Evolutionary conservation across 2,797 vertebrate species (phyloP).

Genomic region (Aselliscus stoliczkanus): DNA sequence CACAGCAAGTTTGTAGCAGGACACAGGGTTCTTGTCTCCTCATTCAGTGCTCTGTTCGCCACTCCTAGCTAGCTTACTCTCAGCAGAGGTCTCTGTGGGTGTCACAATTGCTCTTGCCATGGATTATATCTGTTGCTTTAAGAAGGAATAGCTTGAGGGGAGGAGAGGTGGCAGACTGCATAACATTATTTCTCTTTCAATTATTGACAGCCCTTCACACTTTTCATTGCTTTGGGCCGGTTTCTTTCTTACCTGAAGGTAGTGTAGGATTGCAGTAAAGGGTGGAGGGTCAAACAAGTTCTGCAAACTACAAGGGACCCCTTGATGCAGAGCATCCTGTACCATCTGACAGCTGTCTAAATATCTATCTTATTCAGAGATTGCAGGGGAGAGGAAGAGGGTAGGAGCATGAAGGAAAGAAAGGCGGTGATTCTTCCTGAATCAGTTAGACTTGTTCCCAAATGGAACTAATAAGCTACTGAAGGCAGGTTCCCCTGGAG

Average conservation of each 20-base stretch:
- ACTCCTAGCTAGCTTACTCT: neutral
- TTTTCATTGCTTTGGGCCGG: fast-evolving
- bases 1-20: neutral
- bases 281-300: constrained; percentile 23
- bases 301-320: constrained; percentile 64
- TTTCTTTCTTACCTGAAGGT: neutral
- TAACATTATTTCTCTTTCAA: neutral
- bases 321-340: constrained; percentile 50
- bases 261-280: neutral
- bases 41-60: neutral
- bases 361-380: constrained; percentile 71
- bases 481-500: neutral
- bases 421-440: neutral
- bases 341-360: constrained; percentile 78
- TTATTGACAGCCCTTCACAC: neutral
- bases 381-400: constrained; percentile 45
- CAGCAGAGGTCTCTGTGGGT: neutral
- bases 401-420: neutral
- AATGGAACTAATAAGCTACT: constrained; percentile 38
- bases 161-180: neutral
- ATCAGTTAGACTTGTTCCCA: constrained; percentile 27
- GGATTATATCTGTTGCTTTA: neutral
- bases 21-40: neutral
- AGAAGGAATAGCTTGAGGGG: neutral
- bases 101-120: neutral